These are phyloP conservation scores for Plecturocebus donacophilus DNA, from an alignment of 2,113 vertebrate genomes.

Conservation along the genomic window DNA sequence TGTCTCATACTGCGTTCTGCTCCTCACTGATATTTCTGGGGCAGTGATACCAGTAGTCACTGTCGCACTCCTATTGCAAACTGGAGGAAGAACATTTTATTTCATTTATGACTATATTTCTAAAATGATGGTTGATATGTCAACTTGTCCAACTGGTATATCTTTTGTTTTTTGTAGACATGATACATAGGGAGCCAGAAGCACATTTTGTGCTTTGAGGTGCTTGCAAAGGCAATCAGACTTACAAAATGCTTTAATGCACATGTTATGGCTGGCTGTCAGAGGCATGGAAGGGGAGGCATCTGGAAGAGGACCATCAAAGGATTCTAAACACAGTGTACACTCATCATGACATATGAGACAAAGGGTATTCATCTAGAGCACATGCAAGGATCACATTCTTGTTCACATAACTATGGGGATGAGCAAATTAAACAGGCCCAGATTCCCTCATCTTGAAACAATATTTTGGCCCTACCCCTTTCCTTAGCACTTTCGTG, in stretches of 20 bases:
- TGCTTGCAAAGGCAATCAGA: slow-evolving; percentile 2
- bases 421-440: neutral
- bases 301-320: neutral
- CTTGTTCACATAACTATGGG: neutral
- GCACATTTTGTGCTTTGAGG: neutral
- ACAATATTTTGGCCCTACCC: neutral
- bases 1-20: neutral
- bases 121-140: neutral
- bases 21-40: neutral
- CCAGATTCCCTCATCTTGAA: neutral
- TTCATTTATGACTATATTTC: slow-evolving; percentile 38
- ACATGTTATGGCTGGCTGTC: neutral
- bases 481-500: neutral
- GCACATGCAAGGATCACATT: neutral
- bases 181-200: neutral
- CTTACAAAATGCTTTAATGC: neutral
- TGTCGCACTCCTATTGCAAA: neutral
- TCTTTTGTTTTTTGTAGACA: neutral
- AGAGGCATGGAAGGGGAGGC: neutral
- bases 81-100: neutral
- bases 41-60: neutral
- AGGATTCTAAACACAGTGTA: neutral
- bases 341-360: neutral
- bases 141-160: neutral
- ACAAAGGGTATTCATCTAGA: neutral